Base-by-base conservation (phyloP, 2,113 vertebrate genomes). In the Paralichthys olivaceus region DNA sequence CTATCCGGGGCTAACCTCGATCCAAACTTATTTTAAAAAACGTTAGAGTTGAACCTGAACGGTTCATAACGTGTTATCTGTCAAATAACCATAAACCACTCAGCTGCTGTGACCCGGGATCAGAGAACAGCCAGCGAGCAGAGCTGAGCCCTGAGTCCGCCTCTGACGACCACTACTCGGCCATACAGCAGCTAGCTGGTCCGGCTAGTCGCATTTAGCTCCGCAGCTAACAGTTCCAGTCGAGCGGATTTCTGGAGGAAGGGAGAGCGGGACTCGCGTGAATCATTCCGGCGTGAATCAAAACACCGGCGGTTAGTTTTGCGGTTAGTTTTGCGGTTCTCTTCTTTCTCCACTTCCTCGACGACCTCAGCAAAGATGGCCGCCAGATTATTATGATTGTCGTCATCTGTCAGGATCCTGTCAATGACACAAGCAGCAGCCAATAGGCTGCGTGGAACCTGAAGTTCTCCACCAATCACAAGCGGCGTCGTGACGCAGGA, bases 321-420 rank as follows among this genome's bases (percentile, higher is more conserved):
- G 66, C 13, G 40, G 19, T 15, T 22, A 0, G 54, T 0, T 2
- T 7, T 47, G 68, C 17, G 40, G 40, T 28, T 59, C 0, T 22
- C 47, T 25, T 55, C 22, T 13, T 23, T 45, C 58, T 37, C 55
- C 25, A 9, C 34, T 37, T 57, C 89, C 66, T 20, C n/a, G 19
- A 13, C 11, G 37, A 45, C 91, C 94, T 22, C 79, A 80, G 85
- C 87, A 81, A 91, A 96, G 93, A 96, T 96, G 95, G 96, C 95
- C 92, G 69, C 54, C 83, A 72, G 90, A 91, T 84, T 49, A 77
- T 91, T 92, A 93, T 61, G 17, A 28, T 94, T 92, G 88, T 79
- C 64, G 76, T 23, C 53, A 15, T 89, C 89, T 68, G 86, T 89
- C 84, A 87, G 32, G 64, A 63, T 5, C 1, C 4, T 25, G 49